A percentile compares a stretch with the other conserved stretches of the same genome.
phyloP scores from a whole-genome alignment of 2,797 vertebrate species.

The Anabas testudineus region DNA sequence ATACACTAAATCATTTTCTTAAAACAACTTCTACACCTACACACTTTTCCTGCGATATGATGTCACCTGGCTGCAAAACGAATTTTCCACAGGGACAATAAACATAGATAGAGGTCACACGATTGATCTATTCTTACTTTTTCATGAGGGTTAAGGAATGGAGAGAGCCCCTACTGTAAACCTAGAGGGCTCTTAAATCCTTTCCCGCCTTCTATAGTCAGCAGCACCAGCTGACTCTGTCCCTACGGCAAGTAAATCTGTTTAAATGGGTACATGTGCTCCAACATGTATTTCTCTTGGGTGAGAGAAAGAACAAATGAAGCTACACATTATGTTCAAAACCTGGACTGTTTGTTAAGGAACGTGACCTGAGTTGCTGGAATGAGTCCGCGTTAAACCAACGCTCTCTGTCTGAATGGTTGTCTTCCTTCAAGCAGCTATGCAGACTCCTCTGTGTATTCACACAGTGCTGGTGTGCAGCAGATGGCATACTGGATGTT shows the following conservation, averaged over 20 bases:
- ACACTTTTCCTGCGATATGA: constrained; percentile 1
- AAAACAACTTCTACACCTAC: not conserved
- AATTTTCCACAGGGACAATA: not conserved
- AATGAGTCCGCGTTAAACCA: constrained; percentile 4
- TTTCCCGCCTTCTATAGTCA: not conserved
- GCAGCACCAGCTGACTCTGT: not conserved
- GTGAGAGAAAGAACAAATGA: constrained; percentile 3
- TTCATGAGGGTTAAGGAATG: not conserved
- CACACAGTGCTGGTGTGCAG: constrained; percentile 30
- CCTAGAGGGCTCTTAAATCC: not conserved
- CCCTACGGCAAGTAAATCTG: not conserved
- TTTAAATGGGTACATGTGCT: not conserved
- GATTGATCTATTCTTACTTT: not conserved
- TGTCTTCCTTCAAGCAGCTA: constrained; percentile 12
- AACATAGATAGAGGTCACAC: not conserved
- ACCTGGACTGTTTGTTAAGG: constrained; percentile 10
- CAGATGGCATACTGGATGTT: constrained; percentile 54
- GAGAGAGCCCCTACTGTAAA: not conserved
- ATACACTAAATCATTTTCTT: not conserved
- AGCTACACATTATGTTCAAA: constrained; percentile 5
- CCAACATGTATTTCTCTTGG: constrained; percentile 8
- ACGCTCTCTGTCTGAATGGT: constrained; percentile 4
- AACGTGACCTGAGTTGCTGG: constrained; percentile 13
- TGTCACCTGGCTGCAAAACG: not conserved
- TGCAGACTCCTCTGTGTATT: constrained; percentile 19